These are phyloP conservation scores for Leptocoma aspasia DNA, from an alignment of 2,113 vertebrate species.

Conservation along the genomic window DNA sequence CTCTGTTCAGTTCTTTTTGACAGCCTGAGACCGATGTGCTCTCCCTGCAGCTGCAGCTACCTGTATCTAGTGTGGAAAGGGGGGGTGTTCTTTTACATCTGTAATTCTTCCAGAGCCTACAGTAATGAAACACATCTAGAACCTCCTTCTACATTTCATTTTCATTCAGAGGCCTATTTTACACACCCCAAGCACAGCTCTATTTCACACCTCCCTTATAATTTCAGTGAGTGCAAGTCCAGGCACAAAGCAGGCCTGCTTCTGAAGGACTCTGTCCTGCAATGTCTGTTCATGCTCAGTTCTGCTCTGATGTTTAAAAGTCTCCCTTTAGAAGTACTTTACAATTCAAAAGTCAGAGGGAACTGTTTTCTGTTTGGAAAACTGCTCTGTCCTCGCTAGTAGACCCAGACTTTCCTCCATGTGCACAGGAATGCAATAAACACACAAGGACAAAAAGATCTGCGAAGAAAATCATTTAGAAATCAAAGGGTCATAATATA, in stretches of 20 bases:
- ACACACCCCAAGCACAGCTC: background rate
- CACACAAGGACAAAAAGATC: background rate
- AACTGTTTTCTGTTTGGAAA: background rate
- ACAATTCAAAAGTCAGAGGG: background rate
- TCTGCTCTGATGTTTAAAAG: background rate
- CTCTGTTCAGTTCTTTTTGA: background rate
- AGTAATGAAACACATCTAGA: background rate
- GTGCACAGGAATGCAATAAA: background rate
- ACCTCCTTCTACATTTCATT: background rate
- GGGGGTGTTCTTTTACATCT: background rate
- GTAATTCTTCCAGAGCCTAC: background rate
- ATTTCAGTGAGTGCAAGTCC: background rate
- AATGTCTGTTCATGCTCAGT: background rate
- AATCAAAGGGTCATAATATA: slow-evolving; percentile 46
- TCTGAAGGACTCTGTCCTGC: background rate
- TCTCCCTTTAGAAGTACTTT: background rate
- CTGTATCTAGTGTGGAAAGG: background rate
- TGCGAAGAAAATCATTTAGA: slow-evolving; percentile 5
- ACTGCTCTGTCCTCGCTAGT: background rate
- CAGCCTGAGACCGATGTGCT: background rate
- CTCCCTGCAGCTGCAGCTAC: background rate
- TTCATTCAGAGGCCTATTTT: background rate
- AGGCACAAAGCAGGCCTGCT: background rate
- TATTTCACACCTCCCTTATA: background rate
- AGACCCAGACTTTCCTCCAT: background rate